Conservation (phyloP, 2,797 vertebrate species). For the Myripristis jacobus region DNA sequence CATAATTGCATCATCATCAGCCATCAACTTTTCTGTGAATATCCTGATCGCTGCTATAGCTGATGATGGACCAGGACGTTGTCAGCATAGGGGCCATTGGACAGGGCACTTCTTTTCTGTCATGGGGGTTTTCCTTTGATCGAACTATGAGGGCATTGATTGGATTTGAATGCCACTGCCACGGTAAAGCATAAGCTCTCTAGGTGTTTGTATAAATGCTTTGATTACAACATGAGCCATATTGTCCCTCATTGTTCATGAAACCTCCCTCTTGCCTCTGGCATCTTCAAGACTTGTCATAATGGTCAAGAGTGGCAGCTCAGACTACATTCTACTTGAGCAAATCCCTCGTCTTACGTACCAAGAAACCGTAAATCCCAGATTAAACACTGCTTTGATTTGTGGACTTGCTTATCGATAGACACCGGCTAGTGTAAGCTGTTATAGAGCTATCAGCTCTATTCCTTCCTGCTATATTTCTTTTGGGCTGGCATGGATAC, state of each 20-base stretch:
- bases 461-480: conserved; percentile 7
- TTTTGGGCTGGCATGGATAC: conserved; percentile 24
- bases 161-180: too few relatives aligned
- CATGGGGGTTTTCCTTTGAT: too few relatives aligned
- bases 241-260: neutral
- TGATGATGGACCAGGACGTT: too few relatives aligned
- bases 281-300: neutral
- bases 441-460: conserved; percentile 13
- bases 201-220: too few relatives aligned
- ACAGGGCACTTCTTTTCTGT: too few relatives aligned
- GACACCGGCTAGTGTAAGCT: conserved; percentile 18
- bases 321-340: conserved; percentile 21
- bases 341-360: conserved; percentile 1
- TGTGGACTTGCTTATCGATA: conserved; percentile 48
- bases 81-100: too few relatives aligned
- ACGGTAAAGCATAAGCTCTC: too few relatives aligned
- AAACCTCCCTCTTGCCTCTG: neutral
- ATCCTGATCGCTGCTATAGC: too few relatives aligned
- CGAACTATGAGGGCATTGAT: too few relatives aligned
- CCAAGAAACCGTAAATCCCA: conserved; percentile 33
- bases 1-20: too few relatives aligned
- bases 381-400: conserved; percentile 50
- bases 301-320: conserved; percentile 11
- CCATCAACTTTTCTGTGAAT: too few relatives aligned
- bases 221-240: too few relatives aligned